phyloP scores from a whole-genome alignment of 2,888 invertebrate genomes.

The Sisyra nigra region DNA sequence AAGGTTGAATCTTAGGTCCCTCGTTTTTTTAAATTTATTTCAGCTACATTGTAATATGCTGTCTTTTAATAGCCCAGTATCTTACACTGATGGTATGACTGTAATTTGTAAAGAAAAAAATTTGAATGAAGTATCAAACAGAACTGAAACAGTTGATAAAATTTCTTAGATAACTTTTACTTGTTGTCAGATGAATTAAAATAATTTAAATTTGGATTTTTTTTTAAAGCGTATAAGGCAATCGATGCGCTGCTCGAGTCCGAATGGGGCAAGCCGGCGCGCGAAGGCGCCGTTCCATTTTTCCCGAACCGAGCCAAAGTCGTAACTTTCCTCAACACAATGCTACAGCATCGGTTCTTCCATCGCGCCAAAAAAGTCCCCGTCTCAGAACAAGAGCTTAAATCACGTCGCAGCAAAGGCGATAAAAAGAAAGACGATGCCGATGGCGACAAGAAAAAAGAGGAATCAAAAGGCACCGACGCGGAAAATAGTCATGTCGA shows the following conservation, averaged over 20 bases:
- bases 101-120: too few species aligned
- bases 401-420: slow-evolving; percentile 38
- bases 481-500: slow-evolving; percentile 37
- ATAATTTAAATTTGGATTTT: too few species aligned
- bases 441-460: slow-evolving; percentile 14
- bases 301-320: slow-evolving; percentile 72
- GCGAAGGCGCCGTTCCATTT: slow-evolving; percentile 43
- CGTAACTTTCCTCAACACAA: slow-evolving; percentile 61
- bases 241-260: slow-evolving; percentile 85
- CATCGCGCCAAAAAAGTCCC: slow-evolving; percentile 86
- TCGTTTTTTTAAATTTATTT: too few species aligned
- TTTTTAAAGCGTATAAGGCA: slow-evolving; percentile 55
- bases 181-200: too few species aligned
- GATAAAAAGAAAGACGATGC: slow-evolving; percentile 28
- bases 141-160: too few species aligned
- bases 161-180: too few species aligned
- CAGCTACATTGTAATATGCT: too few species aligned
- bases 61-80: too few species aligned
- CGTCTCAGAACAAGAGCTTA: slow-evolving; percentile 50
- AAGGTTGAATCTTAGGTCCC: too few species aligned
- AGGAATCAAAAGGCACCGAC: slow-evolving; percentile 28
- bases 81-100: too few species aligned
- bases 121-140: too few species aligned
- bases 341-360: slow-evolving; percentile 87
- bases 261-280: slow-evolving; percentile 51